Evolutionary conservation across 1,140 invertebrate species (phyloP).

Genomic region (Adoxophyes honmai): DNA sequence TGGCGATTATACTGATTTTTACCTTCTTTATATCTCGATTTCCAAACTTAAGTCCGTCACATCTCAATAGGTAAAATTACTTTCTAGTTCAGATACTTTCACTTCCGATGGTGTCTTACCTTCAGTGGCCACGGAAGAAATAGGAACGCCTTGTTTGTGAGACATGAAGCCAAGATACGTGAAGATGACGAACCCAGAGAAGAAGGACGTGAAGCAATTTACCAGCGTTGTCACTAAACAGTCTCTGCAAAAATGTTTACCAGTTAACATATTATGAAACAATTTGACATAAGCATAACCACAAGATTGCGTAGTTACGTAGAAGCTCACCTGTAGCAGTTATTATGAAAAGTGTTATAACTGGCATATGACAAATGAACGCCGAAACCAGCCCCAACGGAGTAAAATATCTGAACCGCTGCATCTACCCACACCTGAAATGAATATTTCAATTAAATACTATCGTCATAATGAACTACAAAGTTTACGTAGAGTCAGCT

Average conservation of each 20-base stretch:
- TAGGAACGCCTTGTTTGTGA: constrained; percentile 87
- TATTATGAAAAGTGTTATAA: constrained; percentile 97
- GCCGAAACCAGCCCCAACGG: constrained; percentile 95
- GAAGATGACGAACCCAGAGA: constrained; percentile 97
- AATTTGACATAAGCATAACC: no score
- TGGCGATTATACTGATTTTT: no score
- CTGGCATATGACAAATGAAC: constrained; percentile 94
- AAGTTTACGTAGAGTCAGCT: no score
- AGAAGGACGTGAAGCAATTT: constrained; percentile 95
- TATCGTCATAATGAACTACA: no score
- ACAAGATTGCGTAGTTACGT: no score
- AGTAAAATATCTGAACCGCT: constrained; percentile 96
- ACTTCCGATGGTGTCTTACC: no score
- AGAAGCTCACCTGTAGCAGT: constrained; percentile 79
- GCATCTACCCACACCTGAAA: constrained; percentile 96
- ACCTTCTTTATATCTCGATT: no score
- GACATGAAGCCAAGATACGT: constrained; percentile 96
- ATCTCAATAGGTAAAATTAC: no score
- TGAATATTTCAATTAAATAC: no score
- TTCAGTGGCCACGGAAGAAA: constrained; percentile 89
- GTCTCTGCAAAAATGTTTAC: constrained; percentile 84
- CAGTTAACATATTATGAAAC: no score
- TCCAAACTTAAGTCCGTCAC: no score
- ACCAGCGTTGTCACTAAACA: constrained; percentile 95
- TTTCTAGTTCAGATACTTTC: no score